phyloP scores from a whole-genome alignment of 2,797 vertebrate species.

The Morus bassanus region DNA sequence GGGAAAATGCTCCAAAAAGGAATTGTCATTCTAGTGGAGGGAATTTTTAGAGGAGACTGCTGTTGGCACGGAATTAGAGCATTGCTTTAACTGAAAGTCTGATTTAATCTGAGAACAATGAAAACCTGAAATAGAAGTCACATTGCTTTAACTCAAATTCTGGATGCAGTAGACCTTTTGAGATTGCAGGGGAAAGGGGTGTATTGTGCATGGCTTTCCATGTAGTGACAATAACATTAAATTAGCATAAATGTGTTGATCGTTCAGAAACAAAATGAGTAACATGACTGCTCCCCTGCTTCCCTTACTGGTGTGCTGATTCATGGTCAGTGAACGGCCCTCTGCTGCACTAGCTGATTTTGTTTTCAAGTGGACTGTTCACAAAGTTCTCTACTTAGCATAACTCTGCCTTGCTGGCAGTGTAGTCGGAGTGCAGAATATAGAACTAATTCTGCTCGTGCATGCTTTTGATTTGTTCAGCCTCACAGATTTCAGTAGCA shows the following conservation, averaged over 20 bases:
- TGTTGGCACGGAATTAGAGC: neutral
- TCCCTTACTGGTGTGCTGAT: neutral
- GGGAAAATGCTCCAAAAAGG: neutral
- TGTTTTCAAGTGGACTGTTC: neutral
- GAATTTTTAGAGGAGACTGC: neutral
- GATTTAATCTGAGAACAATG: neutral
- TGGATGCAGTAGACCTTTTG: neutral
- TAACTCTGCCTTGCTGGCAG: neutral
- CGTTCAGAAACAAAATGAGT: neutral
- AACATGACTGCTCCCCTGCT: neutral
- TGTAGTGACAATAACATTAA: neutral
- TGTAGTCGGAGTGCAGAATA: neutral
- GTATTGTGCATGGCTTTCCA: neutral
- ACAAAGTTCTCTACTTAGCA: neutral
- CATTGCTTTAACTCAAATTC: neutral
- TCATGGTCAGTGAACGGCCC: neutral
- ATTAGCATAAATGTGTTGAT: neutral
- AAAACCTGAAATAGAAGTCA: neutral
- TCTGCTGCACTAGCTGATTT: neutral
- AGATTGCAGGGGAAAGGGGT: neutral
- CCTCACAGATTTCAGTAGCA: neutral
- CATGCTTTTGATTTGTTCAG: neutral
- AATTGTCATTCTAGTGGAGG: neutral
- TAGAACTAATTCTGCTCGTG: neutral
- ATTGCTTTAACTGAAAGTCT: neutral